A percentile compares a stretch with the other conserved stretches of the same genome.
Evolutionary conservation across 1,140 invertebrate species (phyloP).

Genomic region (Leptonema lineaticorne): DNA sequence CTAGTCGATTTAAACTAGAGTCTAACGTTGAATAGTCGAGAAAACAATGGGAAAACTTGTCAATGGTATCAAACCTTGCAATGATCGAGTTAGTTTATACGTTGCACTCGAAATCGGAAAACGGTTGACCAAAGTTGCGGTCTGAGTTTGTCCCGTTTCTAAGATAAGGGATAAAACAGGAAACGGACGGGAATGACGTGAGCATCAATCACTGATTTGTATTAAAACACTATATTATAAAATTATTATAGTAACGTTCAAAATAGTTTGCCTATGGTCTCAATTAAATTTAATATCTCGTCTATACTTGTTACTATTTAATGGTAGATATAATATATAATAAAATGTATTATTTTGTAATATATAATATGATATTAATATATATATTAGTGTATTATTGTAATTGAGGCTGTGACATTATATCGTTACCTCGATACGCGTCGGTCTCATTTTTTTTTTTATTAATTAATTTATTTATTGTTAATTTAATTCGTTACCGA

Average conservation of each 20-base stretch:
- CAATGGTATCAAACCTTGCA: conserved; percentile 11
- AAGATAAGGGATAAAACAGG: conserved; percentile 13
- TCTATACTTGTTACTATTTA: neutral
- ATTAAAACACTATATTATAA: conserved; percentile 5
- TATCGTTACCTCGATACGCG: neutral
- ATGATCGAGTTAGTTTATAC: conserved; percentile 5
- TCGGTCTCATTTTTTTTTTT: neutral
- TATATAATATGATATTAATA: neutral
- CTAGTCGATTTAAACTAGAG: too few species aligned
- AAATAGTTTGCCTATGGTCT: conserved; percentile 9
- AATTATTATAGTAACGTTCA: neutral
- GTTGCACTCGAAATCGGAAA: conserved; percentile 15
- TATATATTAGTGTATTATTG: conserved; percentile 5
- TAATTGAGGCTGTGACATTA: conserved; percentile 26
- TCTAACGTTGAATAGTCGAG: too few species aligned
- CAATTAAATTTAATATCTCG: neutral
- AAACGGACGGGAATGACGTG: neutral
- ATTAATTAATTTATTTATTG: conserved; percentile 5
- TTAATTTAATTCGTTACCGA: conserved; percentile 8
- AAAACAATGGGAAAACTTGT: conserved; percentile 20
- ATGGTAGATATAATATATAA: neutral
- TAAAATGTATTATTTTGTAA: neutral
- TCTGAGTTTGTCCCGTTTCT: conserved; percentile 1
- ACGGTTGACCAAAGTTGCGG: conserved; percentile 21
- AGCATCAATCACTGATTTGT: neutral